These are phyloP conservation scores for Xiphorhynchus elegans DNA, from an alignment of 2,113 vertebrate species.

Conservation along the genomic window DNA sequence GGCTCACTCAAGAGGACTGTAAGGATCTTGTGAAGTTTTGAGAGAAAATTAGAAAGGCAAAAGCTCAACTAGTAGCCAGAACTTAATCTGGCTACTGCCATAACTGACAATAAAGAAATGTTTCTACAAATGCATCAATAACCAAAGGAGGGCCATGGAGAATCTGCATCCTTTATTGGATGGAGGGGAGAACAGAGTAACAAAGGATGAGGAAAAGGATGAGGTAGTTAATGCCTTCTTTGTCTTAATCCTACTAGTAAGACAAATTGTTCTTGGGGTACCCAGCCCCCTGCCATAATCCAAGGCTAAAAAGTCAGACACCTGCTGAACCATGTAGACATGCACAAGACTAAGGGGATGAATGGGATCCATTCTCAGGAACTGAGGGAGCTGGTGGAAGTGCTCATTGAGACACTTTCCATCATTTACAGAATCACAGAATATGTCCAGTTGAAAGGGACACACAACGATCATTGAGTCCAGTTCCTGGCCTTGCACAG, in stretches of 20 bases:
- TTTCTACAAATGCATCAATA: neutral
- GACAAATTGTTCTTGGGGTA: neutral
- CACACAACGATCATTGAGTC: neutral
- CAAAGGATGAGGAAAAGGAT: neutral
- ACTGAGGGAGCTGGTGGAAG: neutral
- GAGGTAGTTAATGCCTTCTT: neutral
- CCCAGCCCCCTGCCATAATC: too few relatives aligned
- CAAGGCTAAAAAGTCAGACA: fast-evolving
- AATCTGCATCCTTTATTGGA: neutral
- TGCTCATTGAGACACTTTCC: neutral
- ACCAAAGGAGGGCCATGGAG: neutral
- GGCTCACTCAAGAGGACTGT: neutral
- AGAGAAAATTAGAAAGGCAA: neutral
- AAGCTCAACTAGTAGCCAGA: neutral
- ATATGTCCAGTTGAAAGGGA: neutral
- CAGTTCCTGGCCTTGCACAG: neutral
- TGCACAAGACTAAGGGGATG: neutral
- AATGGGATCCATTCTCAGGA: neutral
- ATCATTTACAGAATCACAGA: neutral
- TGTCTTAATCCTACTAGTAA: neutral
- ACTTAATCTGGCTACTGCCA: neutral
- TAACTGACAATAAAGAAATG: neutral
- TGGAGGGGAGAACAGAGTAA: neutral
- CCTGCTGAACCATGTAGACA: neutral
- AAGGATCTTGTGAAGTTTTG: neutral